Evolutionary conservation across 2,797 vertebrate genomes (phyloP), one percentile per base, ranked within the genome.

Genomic region (Babyrousa celebensis): DNA sequence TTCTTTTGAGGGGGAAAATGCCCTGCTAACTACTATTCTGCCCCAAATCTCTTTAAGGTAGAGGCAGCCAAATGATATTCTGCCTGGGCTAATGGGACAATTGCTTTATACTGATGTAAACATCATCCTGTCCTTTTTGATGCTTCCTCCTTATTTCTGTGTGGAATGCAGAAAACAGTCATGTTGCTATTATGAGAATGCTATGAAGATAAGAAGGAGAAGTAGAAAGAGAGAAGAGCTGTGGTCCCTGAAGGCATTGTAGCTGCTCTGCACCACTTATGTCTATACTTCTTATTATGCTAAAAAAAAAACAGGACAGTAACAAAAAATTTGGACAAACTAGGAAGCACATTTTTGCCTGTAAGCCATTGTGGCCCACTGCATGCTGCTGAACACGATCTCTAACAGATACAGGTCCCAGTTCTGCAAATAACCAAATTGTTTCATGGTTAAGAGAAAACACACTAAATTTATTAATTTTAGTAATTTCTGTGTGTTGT

Each of bases 401-500:
- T 23, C 75, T 25, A 83, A 5, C 15, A 72, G 20, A 32, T 29
- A 32, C 16, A 92, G 5, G 65, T 89, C 48, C 40, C 32, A 87
- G 15, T 89, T 63, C 58, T 88, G 21, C 20, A 77, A 40, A 27
- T 79, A 29, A 86, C 85, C 71, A 54, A 78, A 93, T n/a, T n/a
- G 29, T 23, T 48, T 74, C 43, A 32, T 77, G 29, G 16, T 14
- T 78, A 60, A 58, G 6, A 88, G 32, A 94, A 65, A 63, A 78
- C 11, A 12, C 12, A 43, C 14, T n/a, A 68, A 58, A 74, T 36
- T 36, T 65, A 65, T 89, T 78, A 92, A 80, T 32, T 82, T 3
- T 36, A 60, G 11, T 71, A 78, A 89, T 29, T 75, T 75, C 27
- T 18, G 27, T 6, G 25, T 70, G 0, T 52, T 11, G 0, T 91